phyloP scores from a whole-genome alignment of 2,888 invertebrate species.

The Strigamia transsilvanica region DNA sequence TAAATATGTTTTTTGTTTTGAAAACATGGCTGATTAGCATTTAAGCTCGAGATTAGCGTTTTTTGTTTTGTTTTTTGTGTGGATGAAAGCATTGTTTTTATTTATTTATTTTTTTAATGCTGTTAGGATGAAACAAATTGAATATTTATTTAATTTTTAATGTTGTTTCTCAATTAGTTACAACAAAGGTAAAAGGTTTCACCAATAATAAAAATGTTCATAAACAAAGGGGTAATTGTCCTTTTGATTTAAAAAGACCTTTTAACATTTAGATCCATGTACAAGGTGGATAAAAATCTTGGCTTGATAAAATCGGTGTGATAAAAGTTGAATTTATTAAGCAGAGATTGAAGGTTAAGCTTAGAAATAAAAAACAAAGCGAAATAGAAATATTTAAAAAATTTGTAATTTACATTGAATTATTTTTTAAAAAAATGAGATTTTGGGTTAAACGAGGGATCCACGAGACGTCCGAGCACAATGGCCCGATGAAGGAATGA shows the following conservation, averaged over 20 bases:
- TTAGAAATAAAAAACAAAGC: background rate
- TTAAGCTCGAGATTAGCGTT: background rate
- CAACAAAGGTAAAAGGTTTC: too few species aligned
- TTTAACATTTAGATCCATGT: background rate
- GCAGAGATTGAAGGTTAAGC: background rate
- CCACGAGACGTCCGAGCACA: slow-evolving; percentile 5
- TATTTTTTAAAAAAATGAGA: background rate
- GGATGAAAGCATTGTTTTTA: too few species aligned
- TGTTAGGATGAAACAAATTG: too few species aligned
- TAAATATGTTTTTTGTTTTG: background rate
- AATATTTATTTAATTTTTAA: too few species aligned
- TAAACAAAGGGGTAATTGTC: background rate
- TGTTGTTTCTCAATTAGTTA: too few species aligned
- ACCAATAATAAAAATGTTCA: background rate
- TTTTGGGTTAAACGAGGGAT: background rate
- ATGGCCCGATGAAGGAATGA: slow-evolving; percentile 34
- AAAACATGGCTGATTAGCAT: background rate
- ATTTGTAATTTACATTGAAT: background rate
- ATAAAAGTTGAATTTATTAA: background rate
- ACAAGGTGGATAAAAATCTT: background rate
- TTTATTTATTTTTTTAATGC: too few species aligned
- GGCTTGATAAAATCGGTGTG: background rate
- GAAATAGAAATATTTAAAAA: background rate
- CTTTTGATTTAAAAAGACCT: background rate
- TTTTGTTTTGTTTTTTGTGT: too few species aligned